These are phyloP conservation scores for Palloptera scutellata DNA, from an alignment of 2,888 invertebrate species.

Conservation along the genomic window DNA sequence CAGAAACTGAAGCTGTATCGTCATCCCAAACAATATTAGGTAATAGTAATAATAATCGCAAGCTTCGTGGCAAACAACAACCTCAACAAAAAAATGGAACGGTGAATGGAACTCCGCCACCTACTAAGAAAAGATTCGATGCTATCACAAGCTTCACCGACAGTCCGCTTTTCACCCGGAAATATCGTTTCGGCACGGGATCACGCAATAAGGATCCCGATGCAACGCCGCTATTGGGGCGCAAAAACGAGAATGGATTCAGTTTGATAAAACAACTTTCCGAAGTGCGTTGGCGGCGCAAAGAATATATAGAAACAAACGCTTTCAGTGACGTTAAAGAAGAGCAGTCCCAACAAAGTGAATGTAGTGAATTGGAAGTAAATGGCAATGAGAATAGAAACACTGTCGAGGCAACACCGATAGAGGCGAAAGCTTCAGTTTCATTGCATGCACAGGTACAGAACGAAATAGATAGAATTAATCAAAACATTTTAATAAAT, in stretches of 20 bases:
- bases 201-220: slow-evolving; percentile 50
- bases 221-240: slow-evolving; percentile 57
- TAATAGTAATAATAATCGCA: slow-evolving; percentile 21
- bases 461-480: background rate
- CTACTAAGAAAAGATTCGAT: slow-evolving; percentile 61
- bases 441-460: slow-evolving; percentile 63
- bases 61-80: slow-evolving; percentile 27
- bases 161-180: slow-evolving; percentile 64
- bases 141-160: slow-evolving; percentile 64
- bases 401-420: slow-evolving; percentile 60
- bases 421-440: slow-evolving; percentile 63
- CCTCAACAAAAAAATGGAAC: slow-evolving; percentile 13
- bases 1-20: background rate
- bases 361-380: background rate
- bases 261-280: slow-evolving; percentile 63
- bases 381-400: slow-evolving; percentile 39
- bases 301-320: slow-evolving; percentile 45
- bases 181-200: slow-evolving; percentile 62
- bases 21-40: slow-evolving; percentile 19
- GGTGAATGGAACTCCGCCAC: slow-evolving; percentile 9
- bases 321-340: slow-evolving; percentile 4
- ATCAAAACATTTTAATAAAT: background rate
- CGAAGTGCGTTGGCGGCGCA: slow-evolving; percentile 61
- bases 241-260: slow-evolving; percentile 61
- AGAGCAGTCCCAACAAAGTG: slow-evolving; percentile 23